Evolutionary conservation across 2,113 vertebrate species (phyloP).

Genomic region (Cichladusa arquata): DNA sequence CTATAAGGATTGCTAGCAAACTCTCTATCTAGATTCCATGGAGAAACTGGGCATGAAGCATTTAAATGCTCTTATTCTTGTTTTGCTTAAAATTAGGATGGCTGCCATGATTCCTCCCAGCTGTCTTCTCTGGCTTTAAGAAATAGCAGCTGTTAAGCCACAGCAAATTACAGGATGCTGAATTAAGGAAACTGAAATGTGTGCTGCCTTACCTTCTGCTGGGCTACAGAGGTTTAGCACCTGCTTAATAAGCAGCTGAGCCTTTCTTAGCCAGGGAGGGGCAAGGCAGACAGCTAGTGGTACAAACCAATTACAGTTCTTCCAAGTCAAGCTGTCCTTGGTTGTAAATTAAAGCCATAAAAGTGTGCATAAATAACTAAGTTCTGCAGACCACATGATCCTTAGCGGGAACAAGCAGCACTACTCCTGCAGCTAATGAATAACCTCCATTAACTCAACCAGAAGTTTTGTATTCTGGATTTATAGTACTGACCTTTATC

Average conservation of each 20-base stretch:
- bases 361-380: not conserved
- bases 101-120: not conserved
- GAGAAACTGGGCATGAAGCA: not conserved
- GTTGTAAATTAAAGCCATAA: not conserved
- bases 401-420: not conserved
- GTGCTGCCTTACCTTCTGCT: not conserved
- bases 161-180: not conserved
- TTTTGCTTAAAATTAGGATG: constrained; percentile 7
- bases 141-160: not conserved
- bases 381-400: not conserved
- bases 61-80: not conserved
- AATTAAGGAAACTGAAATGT: not conserved
- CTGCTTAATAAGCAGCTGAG: not conserved
- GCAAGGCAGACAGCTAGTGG: not conserved
- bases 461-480: not conserved
- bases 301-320: not conserved
- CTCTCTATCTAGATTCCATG: not conserved
- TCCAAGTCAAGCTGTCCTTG: not conserved
- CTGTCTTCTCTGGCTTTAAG: not conserved
- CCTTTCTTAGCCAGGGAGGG: not conserved
- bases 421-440: not conserved
- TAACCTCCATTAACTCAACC: not conserved
- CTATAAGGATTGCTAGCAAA: not conserved
- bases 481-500: not conserved
- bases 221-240: constrained; percentile 10